Conservation (phyloP, 2,888 invertebrate genomes). For the Oasisia sp. region DNA sequence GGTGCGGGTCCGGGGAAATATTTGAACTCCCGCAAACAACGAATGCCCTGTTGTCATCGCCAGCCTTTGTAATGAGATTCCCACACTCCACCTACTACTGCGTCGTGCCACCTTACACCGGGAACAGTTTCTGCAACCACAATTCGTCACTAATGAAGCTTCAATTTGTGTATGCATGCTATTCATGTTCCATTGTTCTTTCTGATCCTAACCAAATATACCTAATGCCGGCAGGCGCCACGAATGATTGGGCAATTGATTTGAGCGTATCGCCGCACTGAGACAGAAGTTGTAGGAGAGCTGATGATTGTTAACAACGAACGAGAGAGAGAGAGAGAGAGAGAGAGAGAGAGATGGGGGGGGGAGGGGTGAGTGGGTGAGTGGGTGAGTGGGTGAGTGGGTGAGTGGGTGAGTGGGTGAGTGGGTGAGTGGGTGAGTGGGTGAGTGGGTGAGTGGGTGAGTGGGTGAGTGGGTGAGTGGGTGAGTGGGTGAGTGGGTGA, state of each 20-base stretch:
- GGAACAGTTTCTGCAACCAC: background rate
- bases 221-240: background rate
- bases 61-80: no score
- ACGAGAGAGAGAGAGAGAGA: background rate
- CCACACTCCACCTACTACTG: background rate
- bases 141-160: background rate
- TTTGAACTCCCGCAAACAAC: no score
- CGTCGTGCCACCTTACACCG: background rate
- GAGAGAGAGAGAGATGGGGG: background rate
- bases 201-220: background rate
- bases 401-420: no score
- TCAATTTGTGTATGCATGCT: background rate
- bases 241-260: no score
- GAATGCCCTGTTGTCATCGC: no score
- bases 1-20: no score
- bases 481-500: no score
- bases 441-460: no score
- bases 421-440: no score
- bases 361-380: background rate
- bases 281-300: background rate
- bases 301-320: constrained; percentile 19
- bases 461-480: no score
- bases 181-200: background rate
- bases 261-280: no score
- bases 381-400: no score